Conservation (phyloP, 2,888 invertebrate genomes). For the Caenorhabditis sp. region DNA sequence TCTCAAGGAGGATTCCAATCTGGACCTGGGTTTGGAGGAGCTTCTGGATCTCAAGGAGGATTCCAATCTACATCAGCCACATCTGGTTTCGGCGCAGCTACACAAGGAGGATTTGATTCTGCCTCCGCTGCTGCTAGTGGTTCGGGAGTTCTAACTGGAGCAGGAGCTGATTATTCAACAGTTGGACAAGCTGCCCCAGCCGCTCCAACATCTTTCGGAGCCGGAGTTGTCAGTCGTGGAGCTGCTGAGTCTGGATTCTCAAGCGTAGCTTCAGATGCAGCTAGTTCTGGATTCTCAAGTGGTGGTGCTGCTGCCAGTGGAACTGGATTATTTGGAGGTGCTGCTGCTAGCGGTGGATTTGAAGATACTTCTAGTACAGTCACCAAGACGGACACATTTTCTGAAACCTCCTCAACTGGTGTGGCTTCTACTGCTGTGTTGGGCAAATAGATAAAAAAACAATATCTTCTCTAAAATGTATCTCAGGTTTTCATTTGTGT, state of each 20-base stretch:
- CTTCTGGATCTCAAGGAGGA: constrained; percentile 10
- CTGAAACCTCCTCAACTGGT: not conserved
- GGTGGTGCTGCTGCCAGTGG: not conserved
- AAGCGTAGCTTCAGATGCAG: constrained; percentile 15
- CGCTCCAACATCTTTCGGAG: constrained; percentile 1
- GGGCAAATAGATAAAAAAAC: not conserved
- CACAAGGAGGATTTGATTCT: not conserved
- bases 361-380: not conserved
- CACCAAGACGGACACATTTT: not conserved
- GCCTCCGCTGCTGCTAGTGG: not conserved
- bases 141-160: not conserved
- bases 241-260: constrained; percentile 21
- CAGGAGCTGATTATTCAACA: constrained; percentile 26
- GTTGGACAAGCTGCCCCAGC: constrained; percentile 36
- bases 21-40: not conserved
- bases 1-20: not conserved
- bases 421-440: not conserved
- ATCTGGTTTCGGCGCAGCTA: not conserved
- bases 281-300: not conserved
- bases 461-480: not conserved
- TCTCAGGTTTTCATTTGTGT: not conserved
- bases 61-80: constrained; percentile 18
- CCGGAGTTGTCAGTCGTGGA: not conserved
- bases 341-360: not conserved
- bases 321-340: not conserved